Evolutionary conservation across 2,113 vertebrate genomes (phyloP), one percentile per base, ranked within the genome.

Genomic region (Conger conger): DNA sequence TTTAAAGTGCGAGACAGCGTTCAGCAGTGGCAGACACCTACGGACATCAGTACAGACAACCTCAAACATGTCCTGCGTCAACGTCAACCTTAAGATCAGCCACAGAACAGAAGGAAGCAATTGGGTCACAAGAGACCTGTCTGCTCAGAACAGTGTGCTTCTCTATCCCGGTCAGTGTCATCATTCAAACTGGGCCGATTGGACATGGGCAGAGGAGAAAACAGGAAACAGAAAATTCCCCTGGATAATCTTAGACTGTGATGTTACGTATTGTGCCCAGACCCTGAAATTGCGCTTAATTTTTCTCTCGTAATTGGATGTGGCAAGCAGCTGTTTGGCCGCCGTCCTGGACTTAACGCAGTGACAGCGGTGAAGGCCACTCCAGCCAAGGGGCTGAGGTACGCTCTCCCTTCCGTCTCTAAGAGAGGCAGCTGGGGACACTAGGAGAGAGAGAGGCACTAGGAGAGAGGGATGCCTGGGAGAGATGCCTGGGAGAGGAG

Each of bases 191-290:
- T 63, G 37, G 6, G 42, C 4, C 4, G 84, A 45, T 13, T 81
- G n/a, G 50, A 50, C 3, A 63, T 63, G 76, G 84, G 50, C 68
- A 50, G 54, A 79, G 83, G 16, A 57, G 76, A 45, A 42, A 60
- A 87, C 83, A 90, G 87, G 86, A 91, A 90, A 87, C 87, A 76
- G 85, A 68, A 83, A 77, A 85, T 89, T 91, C 91, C 88, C 13
- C 68, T 91, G 82, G n/a, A 87, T 90, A 83, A 89, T 91, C 93
- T 92, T 89, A 89, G 88, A 53, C 78, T 81, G 86, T 92, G 90
- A 92, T 82, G 86, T 92, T 89, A 92, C 82, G 80, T 90, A 90
- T 90, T 87, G 50, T 23, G 83, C 68, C 53, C 88, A 89, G 87
- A 85, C 85, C 79, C 83, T 84, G 86, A 87, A 93, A 91, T 83